phyloP scores from a whole-genome alignment of 2,888 invertebrate species.

The Drosophila neonasuta region DNA sequence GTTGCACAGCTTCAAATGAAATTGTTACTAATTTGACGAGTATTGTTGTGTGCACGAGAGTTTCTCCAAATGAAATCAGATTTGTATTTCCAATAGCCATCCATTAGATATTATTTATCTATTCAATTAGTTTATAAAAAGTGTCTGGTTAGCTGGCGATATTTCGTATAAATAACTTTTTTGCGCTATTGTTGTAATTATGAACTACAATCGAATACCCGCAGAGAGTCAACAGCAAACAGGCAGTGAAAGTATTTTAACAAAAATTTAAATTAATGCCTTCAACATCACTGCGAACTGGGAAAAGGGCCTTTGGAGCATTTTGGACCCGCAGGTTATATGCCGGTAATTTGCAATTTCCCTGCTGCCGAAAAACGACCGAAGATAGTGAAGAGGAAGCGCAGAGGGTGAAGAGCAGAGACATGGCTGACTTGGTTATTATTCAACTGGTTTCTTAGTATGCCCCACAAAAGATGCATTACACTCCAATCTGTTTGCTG shows the following conservation, averaged over 20 bases:
- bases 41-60: conserved; percentile 17
- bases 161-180: conserved; percentile 27
- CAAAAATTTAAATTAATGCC: conserved; percentile 61
- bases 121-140: conserved; percentile 32
- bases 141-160: conserved; percentile 5
- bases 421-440: conserved; percentile 58
- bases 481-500: conserved; percentile 21
- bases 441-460: conserved; percentile 75
- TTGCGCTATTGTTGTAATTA: conserved; percentile 54
- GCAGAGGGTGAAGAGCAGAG: conserved; percentile 29
- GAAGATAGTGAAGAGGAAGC: neutral
- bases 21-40: conserved; percentile 50
- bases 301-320: conserved; percentile 47
- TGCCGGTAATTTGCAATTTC: conserved; percentile 73
- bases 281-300: conserved; percentile 13
- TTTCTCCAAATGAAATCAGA: conserved; percentile 11
- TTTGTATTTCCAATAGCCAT: neutral
- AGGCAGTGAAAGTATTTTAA: conserved; percentile 70
- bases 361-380: conserved; percentile 38
- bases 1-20: conserved; percentile 46
- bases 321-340: conserved; percentile 63
- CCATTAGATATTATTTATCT: conserved; percentile 7
- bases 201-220: conserved; percentile 38
- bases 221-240: conserved; percentile 41
- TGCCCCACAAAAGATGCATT: conserved; percentile 51